Base-by-base conservation (phyloP, 2,113 vertebrate species). In the Cichladusa arquata region DNA sequence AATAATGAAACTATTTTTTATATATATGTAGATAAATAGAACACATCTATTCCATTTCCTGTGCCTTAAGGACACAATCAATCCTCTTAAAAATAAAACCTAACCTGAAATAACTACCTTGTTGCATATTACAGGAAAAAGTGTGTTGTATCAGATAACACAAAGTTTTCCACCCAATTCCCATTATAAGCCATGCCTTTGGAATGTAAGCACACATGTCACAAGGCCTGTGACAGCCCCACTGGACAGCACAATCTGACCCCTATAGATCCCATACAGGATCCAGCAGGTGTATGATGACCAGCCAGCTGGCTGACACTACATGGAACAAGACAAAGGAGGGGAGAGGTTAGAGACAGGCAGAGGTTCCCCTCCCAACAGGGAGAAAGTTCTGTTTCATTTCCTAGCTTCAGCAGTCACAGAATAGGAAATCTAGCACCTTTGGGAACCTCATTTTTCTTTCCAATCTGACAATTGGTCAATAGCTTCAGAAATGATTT, bases 401-500 rank as follows among this genome's bases (percentile, higher is more conserved):
- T 44, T 88, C 36, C 67, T 56, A 36, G 22, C 36, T 69, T 61
- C 31, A 65, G 25, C 45, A 83, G 50, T 29, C 60, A 53, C 53
- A 77, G 19, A 82, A 67, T 0, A 2, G 38, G 53, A 92, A 81
- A 73, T 23, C n/a, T 36, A 80, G 54, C 54, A 81, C 64, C 31
- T 83, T 3, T 45, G 36, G 54, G 58, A 78, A 48, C 18, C 17
- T 19, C 56, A 1, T 50, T 62, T 83, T 83, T 62, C 47, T 65
- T 91, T 58, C n/a, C 16, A 42, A 11, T 34, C 33, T 90, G 53
- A 74, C 44, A 79, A 42, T 0, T 57, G 28, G n/a, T 14, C 82
- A 76, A 83, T 2, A 92, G 44, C 28, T 80, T 74, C 62, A 69
- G 82, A 90, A 95, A 69, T 64, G 67, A 58, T 74, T 88, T 79